These are phyloP conservation scores for Cerceris rybyensis DNA, from an alignment of 2,888 invertebrate genomes.

Conservation along the genomic window DNA sequence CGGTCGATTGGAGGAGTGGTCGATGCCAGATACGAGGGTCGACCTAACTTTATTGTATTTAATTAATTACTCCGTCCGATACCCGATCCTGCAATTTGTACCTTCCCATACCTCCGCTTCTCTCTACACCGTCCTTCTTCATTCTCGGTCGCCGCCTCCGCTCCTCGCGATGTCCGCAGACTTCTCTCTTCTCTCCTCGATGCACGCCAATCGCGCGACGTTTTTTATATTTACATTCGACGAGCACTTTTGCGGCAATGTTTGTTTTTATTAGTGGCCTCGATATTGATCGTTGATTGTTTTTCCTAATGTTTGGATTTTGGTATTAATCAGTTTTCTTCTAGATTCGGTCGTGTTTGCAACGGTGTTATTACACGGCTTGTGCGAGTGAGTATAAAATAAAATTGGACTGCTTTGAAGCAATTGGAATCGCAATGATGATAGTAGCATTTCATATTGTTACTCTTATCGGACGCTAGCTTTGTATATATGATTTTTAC, in stretches of 20 bases:
- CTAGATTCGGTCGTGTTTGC: too few relatives aligned
- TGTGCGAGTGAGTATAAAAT: too few relatives aligned
- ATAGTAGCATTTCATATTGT: too few relatives aligned
- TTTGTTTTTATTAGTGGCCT: too few relatives aligned
- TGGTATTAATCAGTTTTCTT: too few relatives aligned
- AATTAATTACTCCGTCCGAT: slow-evolving; percentile 77
- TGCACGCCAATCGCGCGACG: slow-evolving; percentile 16
- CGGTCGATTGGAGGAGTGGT: slow-evolving; percentile 74
- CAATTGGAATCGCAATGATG: too few relatives aligned
- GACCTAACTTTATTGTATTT: slow-evolving; percentile 77
- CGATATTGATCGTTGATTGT: too few relatives aligned
- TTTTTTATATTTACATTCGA: not conserved
- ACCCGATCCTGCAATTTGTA: slow-evolving; percentile 77
- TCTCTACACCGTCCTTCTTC: slow-evolving; percentile 42
- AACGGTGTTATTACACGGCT: too few relatives aligned
- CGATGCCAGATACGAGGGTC: slow-evolving; percentile 76
- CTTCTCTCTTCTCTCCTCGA: slow-evolving; percentile 21
- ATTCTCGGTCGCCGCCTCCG: slow-evolving; percentile 58
- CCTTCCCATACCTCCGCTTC: slow-evolving; percentile 50
- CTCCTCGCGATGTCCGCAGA: slow-evolving; percentile 48
- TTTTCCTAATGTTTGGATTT: too few relatives aligned
- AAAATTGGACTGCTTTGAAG: too few relatives aligned
- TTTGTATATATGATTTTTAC: too few relatives aligned
- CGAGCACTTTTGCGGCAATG: not conserved
- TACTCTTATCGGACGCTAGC: too few relatives aligned